These are phyloP conservation scores for Macaca mulatta DNA, from an alignment of 2,113 vertebrate species.

Conservation along the genomic window DNA sequence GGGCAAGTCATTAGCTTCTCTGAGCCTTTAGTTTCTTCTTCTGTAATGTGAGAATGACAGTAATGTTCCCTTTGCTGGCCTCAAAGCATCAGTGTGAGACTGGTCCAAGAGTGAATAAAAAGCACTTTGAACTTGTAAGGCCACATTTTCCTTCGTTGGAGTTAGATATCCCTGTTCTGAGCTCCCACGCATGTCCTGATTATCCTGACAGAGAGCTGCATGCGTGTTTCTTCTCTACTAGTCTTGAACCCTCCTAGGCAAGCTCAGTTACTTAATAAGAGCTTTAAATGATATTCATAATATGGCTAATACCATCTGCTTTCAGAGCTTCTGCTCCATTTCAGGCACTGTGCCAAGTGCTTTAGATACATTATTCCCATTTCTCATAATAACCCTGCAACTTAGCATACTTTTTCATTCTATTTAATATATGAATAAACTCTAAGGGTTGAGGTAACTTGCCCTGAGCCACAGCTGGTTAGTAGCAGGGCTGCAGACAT, in stretches of 20 bases:
- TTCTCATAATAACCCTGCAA: background rate
- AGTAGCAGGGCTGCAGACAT: background rate
- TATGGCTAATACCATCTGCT: background rate
- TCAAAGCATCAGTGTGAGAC: background rate
- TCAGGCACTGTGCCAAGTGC: background rate
- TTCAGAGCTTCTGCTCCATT: background rate
- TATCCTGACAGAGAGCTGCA: background rate
- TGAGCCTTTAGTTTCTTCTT: background rate
- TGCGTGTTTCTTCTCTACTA: background rate
- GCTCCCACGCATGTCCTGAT: background rate
- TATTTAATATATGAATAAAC: constrained; percentile 24
- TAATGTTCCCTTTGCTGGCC: background rate
- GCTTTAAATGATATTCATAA: background rate
- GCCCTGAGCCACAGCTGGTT: background rate
- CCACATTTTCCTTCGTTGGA: background rate
- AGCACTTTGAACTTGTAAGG: background rate
- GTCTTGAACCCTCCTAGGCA: background rate
- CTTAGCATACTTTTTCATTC: background rate
- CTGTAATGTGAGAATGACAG: background rate
- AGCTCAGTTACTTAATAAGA: background rate
- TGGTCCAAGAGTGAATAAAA: background rate
- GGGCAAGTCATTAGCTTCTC: background rate
- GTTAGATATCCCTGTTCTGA: background rate
- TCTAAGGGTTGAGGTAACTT: background rate
- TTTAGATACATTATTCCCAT: background rate